Conservation (phyloP, 2,797 vertebrate genomes). For the Dicrostonyx torquatus region DNA sequence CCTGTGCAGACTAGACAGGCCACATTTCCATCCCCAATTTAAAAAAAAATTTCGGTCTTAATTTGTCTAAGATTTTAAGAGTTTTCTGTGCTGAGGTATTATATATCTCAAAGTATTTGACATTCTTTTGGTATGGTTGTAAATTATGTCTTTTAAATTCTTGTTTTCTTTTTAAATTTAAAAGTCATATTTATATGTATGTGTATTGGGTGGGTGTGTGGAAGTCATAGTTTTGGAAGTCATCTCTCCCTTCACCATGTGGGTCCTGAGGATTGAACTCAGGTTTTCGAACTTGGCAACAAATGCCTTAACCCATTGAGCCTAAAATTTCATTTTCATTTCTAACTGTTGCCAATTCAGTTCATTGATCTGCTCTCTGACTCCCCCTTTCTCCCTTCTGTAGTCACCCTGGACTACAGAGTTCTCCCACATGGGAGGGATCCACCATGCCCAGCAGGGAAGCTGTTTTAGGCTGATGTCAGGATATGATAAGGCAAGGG, state of each 20-base stretch:
- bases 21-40: not conserved
- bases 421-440: not conserved
- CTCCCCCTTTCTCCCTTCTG: not conserved
- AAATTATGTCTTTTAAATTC: not conserved
- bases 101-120: not conserved
- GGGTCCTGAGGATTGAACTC: not conserved
- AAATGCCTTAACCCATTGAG: not conserved
- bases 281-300: not conserved
- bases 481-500: not conserved
- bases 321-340: not conserved
- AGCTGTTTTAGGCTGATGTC: not conserved
- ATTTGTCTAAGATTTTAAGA: conserved; percentile 14
- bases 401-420: not conserved
- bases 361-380: not conserved
- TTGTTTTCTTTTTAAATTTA: not conserved
- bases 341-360: not conserved
- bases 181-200: not conserved
- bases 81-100: not conserved
- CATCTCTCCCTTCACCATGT: not conserved
- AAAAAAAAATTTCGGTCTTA: not conserved
- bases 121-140: not conserved
- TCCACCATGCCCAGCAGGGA: not conserved
- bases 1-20: not conserved
- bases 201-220: not conserved
- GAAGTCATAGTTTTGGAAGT: not conserved